Conservation (phyloP, 2,113 vertebrate genomes). For the Peromyscus maniculatus region DNA sequence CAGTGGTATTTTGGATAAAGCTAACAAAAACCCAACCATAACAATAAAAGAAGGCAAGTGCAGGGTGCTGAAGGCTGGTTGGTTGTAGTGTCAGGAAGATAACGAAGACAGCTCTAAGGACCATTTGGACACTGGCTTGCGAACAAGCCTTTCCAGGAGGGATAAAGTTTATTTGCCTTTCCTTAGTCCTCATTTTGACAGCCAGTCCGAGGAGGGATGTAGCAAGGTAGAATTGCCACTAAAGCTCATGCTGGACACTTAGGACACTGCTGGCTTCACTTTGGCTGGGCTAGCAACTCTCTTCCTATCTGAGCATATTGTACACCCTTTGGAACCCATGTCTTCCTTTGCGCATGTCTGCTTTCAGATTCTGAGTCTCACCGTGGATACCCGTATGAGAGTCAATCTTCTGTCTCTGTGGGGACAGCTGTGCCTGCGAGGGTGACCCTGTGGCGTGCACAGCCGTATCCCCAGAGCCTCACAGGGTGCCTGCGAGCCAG, state of each 20-base stretch:
- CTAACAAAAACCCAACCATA: not conserved
- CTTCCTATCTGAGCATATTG: not conserved
- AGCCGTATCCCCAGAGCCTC: not conserved
- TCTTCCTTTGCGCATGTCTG: constrained; percentile 18
- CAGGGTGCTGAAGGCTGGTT: not conserved
- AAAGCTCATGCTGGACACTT: not conserved
- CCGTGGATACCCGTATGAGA: too few species aligned
- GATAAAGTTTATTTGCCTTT: constrained; percentile 25
- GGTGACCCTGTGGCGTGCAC: not conserved
- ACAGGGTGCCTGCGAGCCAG: fast-evolving
- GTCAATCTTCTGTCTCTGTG: too few species aligned
- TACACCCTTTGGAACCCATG: not conserved
- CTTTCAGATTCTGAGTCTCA: not conserved
- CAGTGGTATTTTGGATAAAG: constrained; percentile 5
- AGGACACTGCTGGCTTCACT: not conserved
- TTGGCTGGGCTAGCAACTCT: not conserved
- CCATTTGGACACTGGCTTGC: not conserved
- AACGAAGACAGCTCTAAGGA: not conserved
- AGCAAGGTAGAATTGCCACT: not conserved
- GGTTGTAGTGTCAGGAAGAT: not conserved
- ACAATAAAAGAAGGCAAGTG: not conserved
- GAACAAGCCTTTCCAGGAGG: not conserved
- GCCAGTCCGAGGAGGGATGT: not conserved
- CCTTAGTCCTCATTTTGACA: constrained; percentile 18
- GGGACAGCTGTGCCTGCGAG: not conserved